Percentiles rank a stretch among this genome's conserved stretches.
Conservation (phyloP, 2,113 vertebrate species). For the Lepisosteus osseus region DNA sequence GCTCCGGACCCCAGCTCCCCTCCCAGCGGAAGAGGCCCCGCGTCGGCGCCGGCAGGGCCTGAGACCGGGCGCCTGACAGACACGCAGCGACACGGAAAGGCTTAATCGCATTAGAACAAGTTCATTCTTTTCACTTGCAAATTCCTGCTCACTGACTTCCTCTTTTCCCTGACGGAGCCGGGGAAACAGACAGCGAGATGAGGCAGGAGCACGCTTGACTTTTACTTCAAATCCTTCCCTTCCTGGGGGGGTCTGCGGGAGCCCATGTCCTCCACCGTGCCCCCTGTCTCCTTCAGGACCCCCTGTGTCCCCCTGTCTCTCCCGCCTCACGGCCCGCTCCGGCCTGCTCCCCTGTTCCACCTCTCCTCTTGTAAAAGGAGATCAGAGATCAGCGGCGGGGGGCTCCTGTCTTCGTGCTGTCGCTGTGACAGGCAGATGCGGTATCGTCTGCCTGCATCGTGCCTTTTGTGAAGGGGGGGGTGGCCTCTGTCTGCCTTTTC, state of each 20-base stretch:
- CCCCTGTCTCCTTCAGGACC: slow-evolving; percentile 5
- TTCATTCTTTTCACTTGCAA: slow-evolving; percentile 73
- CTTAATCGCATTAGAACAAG: slow-evolving; percentile 76
- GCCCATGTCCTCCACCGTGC: not conserved
- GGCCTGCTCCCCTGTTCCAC: slow-evolving; percentile 37
- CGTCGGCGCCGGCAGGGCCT: no score
- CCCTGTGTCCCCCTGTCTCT: slow-evolving; percentile 27
- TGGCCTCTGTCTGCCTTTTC: slow-evolving; percentile 24
- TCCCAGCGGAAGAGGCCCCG: no score
- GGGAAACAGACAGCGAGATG: no score
- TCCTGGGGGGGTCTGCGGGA: no score
- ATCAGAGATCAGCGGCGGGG: slow-evolving; percentile 48
- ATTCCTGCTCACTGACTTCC: slow-evolving; percentile 57
- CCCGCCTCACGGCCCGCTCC: slow-evolving; percentile 33
- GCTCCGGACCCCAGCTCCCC: no score
- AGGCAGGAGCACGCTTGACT: no score
- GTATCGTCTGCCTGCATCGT: slow-evolving; percentile 11
- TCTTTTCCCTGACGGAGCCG: slow-evolving; percentile 30
- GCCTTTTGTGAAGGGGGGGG: not conserved
- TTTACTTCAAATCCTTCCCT: no score
- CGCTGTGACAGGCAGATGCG: slow-evolving; percentile 10
- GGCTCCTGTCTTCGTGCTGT: slow-evolving; percentile 15
- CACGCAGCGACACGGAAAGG: slow-evolving; percentile 72
- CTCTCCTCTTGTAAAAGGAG: slow-evolving; percentile 43
- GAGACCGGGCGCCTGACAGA: no score